phyloP scores from a whole-genome alignment of 1,140 invertebrate genomes.

The Polyergus mexicanus region DNA sequence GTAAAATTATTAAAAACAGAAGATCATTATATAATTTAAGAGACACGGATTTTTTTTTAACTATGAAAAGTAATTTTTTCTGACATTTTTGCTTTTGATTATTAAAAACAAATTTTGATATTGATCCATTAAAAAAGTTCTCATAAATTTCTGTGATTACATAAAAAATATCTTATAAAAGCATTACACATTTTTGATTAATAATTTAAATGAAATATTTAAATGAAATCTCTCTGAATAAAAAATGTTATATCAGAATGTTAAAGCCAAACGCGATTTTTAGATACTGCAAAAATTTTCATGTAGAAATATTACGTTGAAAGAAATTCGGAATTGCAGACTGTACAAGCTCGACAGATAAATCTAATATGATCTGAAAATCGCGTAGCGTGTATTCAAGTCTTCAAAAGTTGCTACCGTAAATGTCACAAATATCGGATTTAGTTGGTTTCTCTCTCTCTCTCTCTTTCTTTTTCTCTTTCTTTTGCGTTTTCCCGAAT shows the following conservation, averaged over 20 bases:
- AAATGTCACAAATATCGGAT: slow-evolving; percentile 57
- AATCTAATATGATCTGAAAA: slow-evolving; percentile 45
- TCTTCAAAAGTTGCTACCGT: slow-evolving; percentile 49
- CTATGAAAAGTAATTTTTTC: not conserved
- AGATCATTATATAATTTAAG: no score
- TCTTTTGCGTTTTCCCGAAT: slow-evolving; percentile 7
- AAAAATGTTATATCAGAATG: not conserved
- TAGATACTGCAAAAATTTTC: not conserved
- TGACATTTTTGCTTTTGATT: not conserved
- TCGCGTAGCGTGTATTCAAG: slow-evolving; percentile 27
- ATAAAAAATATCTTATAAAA: not conserved
- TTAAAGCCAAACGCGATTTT: not conserved
- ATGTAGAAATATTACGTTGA: slow-evolving; percentile 16
- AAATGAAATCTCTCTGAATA: not conserved
- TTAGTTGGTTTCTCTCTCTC: slow-evolving; percentile 29
- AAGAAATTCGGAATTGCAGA: not conserved
- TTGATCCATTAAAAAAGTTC: not conserved
- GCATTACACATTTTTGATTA: not conserved
- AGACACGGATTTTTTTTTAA: no score
- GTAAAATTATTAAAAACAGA: no score
- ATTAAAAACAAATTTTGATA: not conserved
- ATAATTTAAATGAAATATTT: not conserved
- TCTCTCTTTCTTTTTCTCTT: not conserved
- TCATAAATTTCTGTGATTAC: not conserved
- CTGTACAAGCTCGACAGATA: slow-evolving; percentile 30